These are phyloP conservation scores for Pseudochaenichthys georgianus DNA, from an alignment of 2,797 vertebrate species.

Conservation along the genomic window DNA sequence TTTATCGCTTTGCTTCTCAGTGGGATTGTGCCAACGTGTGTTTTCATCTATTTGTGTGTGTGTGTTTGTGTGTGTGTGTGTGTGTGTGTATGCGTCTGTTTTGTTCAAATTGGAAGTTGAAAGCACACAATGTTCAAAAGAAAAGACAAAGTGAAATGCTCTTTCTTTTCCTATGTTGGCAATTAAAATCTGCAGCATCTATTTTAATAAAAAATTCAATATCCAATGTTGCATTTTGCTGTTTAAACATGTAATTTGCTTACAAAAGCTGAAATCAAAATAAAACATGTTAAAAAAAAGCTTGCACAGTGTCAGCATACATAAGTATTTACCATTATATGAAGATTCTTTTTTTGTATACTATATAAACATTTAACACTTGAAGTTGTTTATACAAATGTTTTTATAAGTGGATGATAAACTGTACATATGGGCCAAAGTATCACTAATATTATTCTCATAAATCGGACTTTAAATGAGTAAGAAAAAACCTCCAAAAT, in stretches of 20 bases:
- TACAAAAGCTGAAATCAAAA: not conserved
- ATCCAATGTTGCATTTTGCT: constrained; percentile 1
- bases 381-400: not conserved
- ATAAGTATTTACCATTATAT: not conserved
- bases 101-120: constrained; percentile 58
- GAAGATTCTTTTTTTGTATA: not conserved
- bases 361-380: not conserved
- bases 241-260: constrained; percentile 12
- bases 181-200: constrained; percentile 20
- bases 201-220: constrained; percentile 34
- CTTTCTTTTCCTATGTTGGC: constrained; percentile 18
- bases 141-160: constrained; percentile 52
- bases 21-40: constrained; percentile 55
- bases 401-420: not conserved
- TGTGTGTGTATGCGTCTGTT: not conserved
- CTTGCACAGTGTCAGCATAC: too few relatives aligned
- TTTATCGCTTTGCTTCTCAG: constrained; percentile 64
- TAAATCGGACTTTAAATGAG: not conserved
- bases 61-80: not conserved
- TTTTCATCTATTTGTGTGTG: constrained; percentile 24
- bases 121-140: constrained; percentile 55
- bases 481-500: not conserved
- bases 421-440: not conserved
- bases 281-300: too few relatives aligned
- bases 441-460: not conserved